Evolutionary conservation across 2,797 vertebrate species (phyloP).

Genomic region (Lagocephalus sceleratus): DNA sequence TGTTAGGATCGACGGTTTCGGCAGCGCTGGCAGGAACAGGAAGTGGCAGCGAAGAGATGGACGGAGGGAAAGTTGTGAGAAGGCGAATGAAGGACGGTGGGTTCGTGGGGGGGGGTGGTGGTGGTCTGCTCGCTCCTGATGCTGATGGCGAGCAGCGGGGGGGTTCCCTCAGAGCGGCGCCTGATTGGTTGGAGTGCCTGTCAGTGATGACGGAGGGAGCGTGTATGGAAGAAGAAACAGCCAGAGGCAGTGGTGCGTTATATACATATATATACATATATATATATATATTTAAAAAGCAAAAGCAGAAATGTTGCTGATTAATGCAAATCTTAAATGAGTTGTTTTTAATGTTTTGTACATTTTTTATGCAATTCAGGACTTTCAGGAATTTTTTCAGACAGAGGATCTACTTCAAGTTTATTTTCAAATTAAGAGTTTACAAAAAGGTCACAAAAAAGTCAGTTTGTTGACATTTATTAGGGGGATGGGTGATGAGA

Average conservation of each 20-base stretch:
- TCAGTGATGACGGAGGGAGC: constrained; percentile 67
- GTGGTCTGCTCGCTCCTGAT: constrained; percentile 57
- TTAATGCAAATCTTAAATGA: constrained; percentile 74
- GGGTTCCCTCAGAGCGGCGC: constrained; percentile 17
- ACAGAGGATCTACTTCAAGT: constrained; percentile 80
- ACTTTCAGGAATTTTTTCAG: constrained; percentile 95
- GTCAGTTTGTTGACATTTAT: constrained; percentile 70
- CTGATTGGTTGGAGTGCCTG: constrained; percentile 51
- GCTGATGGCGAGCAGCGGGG: constrained; percentile 50
- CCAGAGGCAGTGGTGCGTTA: constrained; percentile 57
- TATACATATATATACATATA: constrained; percentile 68
- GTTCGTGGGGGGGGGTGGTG: constrained; percentile 16
- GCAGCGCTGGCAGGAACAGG: constrained; percentile 14
- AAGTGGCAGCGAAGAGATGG: constrained; percentile 7
- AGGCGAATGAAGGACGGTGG: constrained; percentile 3
- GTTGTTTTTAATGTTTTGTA: constrained; percentile 88
- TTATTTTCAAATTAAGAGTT: constrained; percentile 84
- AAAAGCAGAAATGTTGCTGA: constrained; percentile 61
- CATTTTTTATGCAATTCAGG: constrained; percentile 93
- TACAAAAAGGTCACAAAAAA: constrained; percentile 61
- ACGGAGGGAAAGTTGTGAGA: constrained; percentile 1
- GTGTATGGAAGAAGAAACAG: constrained; percentile 25
- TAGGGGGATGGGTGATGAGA: constrained; percentile 62
- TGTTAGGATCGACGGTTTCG: constrained; percentile 51
- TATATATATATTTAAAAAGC: constrained; percentile 60